phyloP scores from a whole-genome alignment of 1,140 invertebrate species.

The Nephila pilipes region DNA sequence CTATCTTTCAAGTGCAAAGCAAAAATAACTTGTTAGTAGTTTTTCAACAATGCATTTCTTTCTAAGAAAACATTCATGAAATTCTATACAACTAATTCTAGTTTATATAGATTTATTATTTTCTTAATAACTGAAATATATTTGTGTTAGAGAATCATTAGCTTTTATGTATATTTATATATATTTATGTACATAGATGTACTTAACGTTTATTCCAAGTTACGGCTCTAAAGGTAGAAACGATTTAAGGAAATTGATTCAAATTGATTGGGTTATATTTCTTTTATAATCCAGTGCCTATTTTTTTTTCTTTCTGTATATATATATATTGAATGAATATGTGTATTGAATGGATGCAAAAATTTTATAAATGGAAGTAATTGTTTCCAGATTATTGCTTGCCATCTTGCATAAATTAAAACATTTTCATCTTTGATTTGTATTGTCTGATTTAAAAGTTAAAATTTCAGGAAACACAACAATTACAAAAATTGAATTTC shows the following conservation, averaged over 20 bases:
- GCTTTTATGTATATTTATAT: conserved; percentile 35
- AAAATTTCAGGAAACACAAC: too few relatives aligned
- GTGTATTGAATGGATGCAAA: conserved; percentile 56
- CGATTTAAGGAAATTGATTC: conserved; percentile 3
- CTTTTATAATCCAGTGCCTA: conserved; percentile 46
- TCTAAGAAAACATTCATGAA: background rate
- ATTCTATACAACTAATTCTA: background rate
- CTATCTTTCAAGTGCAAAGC: background rate
- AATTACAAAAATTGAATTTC: too few relatives aligned
- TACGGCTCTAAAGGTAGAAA: conserved; percentile 29
- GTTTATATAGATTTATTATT: background rate
- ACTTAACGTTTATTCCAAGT: conserved; percentile 21
- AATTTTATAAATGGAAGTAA: conserved; percentile 54
- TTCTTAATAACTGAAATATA: conserved; percentile 5
- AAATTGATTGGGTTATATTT: conserved; percentile 49
- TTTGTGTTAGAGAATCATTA: conserved; percentile 32
- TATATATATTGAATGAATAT: conserved; percentile 57
- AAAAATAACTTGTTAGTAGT: background rate
- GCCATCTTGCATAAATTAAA: conserved; percentile 61
- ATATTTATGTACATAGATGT: conserved; percentile 45
- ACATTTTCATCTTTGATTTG: conserved; percentile 54
- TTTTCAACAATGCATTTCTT: background rate
- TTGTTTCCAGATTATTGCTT: conserved; percentile 48
- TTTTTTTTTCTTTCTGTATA: conserved; percentile 43
- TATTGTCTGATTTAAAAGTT: background rate